Conservation (phyloP, 2,888 invertebrate genomes). For the Drosophila monieri region DNA sequence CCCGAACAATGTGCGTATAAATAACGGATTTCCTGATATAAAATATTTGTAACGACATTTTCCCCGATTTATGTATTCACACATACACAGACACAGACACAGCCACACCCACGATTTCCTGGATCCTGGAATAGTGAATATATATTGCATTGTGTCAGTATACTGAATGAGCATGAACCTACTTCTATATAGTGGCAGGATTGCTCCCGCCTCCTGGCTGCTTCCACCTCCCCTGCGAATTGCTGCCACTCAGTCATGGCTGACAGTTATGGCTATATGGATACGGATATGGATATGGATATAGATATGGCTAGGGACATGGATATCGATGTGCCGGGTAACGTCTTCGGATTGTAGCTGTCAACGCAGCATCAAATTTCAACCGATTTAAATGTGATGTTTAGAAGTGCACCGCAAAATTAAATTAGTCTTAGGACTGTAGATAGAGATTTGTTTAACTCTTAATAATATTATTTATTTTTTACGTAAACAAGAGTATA, state of each 20-base stretch:
- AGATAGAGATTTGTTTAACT: not conserved
- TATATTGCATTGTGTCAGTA: conserved; percentile 40
- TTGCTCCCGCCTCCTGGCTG: conserved; percentile 3
- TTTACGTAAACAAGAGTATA: not conserved
- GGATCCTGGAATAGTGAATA: conserved; percentile 18
- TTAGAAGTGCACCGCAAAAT: conserved; percentile 23
- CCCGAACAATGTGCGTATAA: conserved; percentile 76
- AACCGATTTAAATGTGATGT: conserved; percentile 36
- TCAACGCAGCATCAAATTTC: conserved; percentile 59
- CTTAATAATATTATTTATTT: not conserved
- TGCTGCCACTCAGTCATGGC: conserved; percentile 64
- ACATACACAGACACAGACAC: conserved; percentile 3
- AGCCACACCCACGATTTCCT: not conserved
- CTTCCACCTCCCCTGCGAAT: conserved; percentile 24
- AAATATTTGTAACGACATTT: conserved; percentile 79
- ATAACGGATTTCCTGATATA: conserved; percentile 79
- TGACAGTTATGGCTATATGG: conserved; percentile 61
- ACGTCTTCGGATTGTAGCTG: conserved; percentile 70
- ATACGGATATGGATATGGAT: conserved; percentile 22
- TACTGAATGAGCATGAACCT: conserved; percentile 29
- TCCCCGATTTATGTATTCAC: conserved; percentile 67
- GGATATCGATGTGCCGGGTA: conserved; percentile 40
- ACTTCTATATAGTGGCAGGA: conserved; percentile 27
- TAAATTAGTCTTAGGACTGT: no score
- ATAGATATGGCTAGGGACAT: conserved; percentile 21